Evolutionary conservation across 2,888 invertebrate species (phyloP).

Genomic region (Nemapogon koenigi): DNA sequence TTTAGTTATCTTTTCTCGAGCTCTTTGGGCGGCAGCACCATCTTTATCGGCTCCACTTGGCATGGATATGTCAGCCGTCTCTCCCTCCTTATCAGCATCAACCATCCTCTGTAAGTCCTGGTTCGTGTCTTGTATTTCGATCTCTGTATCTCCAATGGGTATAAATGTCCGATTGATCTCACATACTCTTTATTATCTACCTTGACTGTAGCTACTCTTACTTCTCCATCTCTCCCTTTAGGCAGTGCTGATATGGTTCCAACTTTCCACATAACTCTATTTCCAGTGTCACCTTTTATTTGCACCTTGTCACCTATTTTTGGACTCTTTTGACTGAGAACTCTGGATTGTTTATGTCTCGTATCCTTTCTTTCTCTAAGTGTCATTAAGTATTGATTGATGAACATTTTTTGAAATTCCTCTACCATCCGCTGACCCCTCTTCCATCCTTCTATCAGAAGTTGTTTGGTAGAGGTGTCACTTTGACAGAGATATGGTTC

Average conservation of each 20-base stretch:
- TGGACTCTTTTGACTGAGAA: neutral
- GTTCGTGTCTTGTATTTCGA: no score
- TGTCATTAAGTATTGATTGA: constrained; percentile 9
- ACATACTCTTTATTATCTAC: constrained; percentile 4
- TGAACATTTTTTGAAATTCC: constrained; percentile 14
- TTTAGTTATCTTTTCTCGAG: no score
- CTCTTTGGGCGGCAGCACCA: no score
- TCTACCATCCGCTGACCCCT: constrained; percentile 11
- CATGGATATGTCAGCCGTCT: no score
- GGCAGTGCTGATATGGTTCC: constrained; percentile 10
- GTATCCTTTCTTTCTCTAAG: constrained; percentile 9
- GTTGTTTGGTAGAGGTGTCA: constrained; percentile 7
- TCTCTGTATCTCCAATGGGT: constrained; percentile 10
- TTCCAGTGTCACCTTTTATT: constrained; percentile 10
- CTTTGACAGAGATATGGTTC: neutral
- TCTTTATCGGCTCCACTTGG: no score
- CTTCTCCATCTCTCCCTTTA: constrained; percentile 11
- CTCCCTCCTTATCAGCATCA: no score
- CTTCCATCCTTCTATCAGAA: constrained; percentile 14
- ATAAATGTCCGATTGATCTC: constrained; percentile 9
- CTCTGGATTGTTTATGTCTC: neutral
- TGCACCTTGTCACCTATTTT: constrained; percentile 10
- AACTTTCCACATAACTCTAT: constrained; percentile 10
- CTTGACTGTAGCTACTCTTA: constrained; percentile 10
- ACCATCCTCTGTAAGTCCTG: no score